Evolutionary conservation across 2,797 vertebrate genomes (phyloP), one percentile per base, ranked within the genome.

Genomic region (Eidolon dupreanum): DNA sequence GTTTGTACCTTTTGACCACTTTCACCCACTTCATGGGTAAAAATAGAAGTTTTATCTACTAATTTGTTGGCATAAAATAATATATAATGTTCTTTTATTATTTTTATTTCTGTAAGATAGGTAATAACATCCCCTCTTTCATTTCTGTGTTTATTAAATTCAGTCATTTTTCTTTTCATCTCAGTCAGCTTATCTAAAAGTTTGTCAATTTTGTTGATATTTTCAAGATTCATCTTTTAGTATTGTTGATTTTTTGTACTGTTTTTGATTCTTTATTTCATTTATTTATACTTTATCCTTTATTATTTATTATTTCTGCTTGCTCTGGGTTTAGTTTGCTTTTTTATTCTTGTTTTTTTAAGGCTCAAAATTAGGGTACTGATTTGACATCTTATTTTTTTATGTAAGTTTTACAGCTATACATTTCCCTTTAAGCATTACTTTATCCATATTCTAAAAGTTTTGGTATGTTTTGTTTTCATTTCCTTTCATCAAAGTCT

Each of bases 71-170:
- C 49, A 49, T 49, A 49, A 49, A 49, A 49, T 49, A 16, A 49
- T 84, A 75, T 75, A 55, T 43, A 31, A 22, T 65, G 22, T 65
- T 82, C 17, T 71, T 10, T 68, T 83, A 57, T 33, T 70, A 53
- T 92, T 84, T 92, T 84, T 84, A 84, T 84, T 92, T 55, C 31
- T 75, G 22, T 84, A 74, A 73, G 36, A 2, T 43, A 92, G 22
- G 16, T 31, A 84, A 41, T 46, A 66, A 46, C 75, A 49, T 75
- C 31, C 7, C 11, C 22, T 55, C 24, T 92, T 74, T 84, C 7
- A 33, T 66, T 83, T 92, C 36, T 75, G 49, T 63, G 59, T 82
- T 61, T 49, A 38, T 61, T 92, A 55, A 74, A 49, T 61, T 74
- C 15, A 66, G 38, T 66, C 38, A 43, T 63, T 11, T 65, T 79